These are phyloP conservation scores for Aethes cnicana DNA, from an alignment of 2,888 invertebrate genomes.

Conservation along the genomic window DNA sequence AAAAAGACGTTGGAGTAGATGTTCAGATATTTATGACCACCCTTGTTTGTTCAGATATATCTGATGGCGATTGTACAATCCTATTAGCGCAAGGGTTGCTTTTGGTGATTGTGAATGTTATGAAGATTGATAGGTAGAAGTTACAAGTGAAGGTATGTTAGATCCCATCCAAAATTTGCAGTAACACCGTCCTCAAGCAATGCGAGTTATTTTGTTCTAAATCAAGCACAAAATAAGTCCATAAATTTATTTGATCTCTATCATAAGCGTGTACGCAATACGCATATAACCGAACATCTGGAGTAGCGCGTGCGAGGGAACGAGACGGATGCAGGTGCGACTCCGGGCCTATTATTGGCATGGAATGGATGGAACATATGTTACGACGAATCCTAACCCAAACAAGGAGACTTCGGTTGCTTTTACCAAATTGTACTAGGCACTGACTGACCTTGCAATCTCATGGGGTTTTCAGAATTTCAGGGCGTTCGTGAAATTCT, in stretches of 20 bases:
- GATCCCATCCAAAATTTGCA: not conserved
- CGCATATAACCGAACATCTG: constrained; percentile 48
- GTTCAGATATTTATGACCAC: no score
- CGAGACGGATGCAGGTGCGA: constrained; percentile 77
- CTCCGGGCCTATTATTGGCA: constrained; percentile 53
- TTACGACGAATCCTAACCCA: constrained; percentile 34
- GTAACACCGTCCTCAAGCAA: not conserved
- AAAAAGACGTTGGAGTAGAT: no score
- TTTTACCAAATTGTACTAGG: not conserved
- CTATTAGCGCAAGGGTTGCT: no score
- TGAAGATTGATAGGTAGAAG: not conserved
- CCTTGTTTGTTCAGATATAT: no score
- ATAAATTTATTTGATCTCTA: no score
- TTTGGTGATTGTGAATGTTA: no score
- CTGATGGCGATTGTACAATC: no score
- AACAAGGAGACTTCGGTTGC: constrained; percentile 7
- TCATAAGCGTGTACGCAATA: constrained; percentile 12
- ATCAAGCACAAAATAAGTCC: no score
- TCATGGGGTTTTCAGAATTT: no score
- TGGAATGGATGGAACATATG: constrained; percentile 53
- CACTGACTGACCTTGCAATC: no score
- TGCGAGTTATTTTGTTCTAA: not conserved
- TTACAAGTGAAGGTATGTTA: not conserved
- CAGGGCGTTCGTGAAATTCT: no score
- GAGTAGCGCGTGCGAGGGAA: constrained; percentile 68